Conservation (phyloP, 1,140 invertebrate species). For the Platyscapa corneri region DNA sequence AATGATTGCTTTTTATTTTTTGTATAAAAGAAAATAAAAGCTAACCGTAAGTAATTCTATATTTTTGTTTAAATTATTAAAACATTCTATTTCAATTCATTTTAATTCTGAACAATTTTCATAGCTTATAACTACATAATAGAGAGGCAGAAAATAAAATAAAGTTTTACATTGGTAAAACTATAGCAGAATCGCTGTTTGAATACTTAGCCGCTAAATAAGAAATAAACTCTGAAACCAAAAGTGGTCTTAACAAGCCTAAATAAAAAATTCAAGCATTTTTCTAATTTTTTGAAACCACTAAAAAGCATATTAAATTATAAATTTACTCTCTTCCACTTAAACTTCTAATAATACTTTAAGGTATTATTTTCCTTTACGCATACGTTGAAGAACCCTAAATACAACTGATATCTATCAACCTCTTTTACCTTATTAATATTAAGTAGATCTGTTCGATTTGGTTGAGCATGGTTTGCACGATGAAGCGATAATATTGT, state of each 20-base stretch:
- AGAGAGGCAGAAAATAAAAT: too few species aligned
- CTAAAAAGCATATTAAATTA: too few species aligned
- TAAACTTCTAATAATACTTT: too few species aligned
- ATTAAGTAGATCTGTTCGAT: not conserved
- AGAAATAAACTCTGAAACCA: not conserved
- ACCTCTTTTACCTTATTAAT: not conserved
- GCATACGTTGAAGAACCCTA: not conserved
- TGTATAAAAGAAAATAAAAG: too few species aligned
- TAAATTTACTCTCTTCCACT: too few species aligned
- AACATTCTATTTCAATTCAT: not conserved
- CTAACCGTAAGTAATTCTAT: not conserved
- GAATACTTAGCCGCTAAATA: not conserved
- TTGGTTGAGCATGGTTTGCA: too few species aligned
- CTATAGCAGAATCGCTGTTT: not conserved
- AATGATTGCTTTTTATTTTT: too few species aligned
- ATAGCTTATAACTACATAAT: too few species aligned
- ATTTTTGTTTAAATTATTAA: not conserved
- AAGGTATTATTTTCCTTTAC: not conserved
- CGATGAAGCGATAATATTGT: not conserved
- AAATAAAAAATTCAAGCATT: not conserved
- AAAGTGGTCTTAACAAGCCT: not conserved
- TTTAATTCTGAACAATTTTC: too few species aligned
- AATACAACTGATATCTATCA: not conserved
- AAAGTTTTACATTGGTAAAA: too few species aligned
- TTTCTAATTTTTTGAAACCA: too few species aligned